Evolutionary conservation across 1,140 invertebrate genomes (phyloP), one percentile per base, ranked within the genome.

Genomic region (Calephelis virginiensis): DNA sequence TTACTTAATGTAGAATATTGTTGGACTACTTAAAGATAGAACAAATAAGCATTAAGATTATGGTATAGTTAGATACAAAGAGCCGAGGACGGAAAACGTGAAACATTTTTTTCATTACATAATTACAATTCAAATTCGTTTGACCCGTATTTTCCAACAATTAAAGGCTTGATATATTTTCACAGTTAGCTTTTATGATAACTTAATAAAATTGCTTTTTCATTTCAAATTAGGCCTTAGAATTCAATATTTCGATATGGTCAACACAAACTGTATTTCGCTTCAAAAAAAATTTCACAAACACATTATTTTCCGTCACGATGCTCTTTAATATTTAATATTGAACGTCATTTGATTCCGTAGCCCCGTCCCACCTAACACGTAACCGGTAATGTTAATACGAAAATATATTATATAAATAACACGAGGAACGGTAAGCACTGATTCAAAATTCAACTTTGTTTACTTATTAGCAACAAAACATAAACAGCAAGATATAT

Each of bases 371-470:
- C 53, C 12, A 37, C n/a, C 37, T 56, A 28, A 37, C 53, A 49
- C 62, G 11, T 63, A 8, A 48, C 14, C 45, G 13, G 47, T 56
- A 64, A 64, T 56, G 53, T 56, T 56, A 56, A 56, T 56, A 56
- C 14, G 53, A 56, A 56, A 56, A 56, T 56, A 56, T 28, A 28
- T 53, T 53, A 47, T 69, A 63, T 28, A 28, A 28, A 28, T 64
- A 74, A 69, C 62, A 74, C 68, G 71, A 75, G 77, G 70, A 74
- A 78, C 74, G 69, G 71, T 61, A 79, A 75, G 75, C 77, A 67
- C 63, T 70, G 71, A 72, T 69, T 68, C 64, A 14, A 62, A 69
- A 65, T 64, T 67, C 40, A 49, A 63, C 11, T 66, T 66, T 47
- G 66, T 64, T 73, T 65, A 59, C 48, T 46, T 64, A 70, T 64